Base-by-base conservation (phyloP, 2,888 invertebrate genomes). In the Amblyjoppa fuscipennis region DNA sequence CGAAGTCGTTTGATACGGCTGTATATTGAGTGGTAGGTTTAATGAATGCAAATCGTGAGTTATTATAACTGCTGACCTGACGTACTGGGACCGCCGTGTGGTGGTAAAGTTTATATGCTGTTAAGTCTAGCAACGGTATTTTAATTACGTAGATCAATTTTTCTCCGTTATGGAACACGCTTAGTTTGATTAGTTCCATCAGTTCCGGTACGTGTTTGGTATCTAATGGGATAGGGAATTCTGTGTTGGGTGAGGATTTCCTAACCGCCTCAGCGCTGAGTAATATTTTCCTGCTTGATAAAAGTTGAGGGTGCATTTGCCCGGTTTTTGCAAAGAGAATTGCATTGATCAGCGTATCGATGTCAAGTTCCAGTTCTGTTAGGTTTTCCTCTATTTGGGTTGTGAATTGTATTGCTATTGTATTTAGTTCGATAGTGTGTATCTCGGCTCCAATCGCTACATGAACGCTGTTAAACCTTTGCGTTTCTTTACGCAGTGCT, bases 1-100 rank as follows among this genome's bases (percentile, higher is more conserved):
- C 56, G 34, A 76, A 76, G 11, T 82, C 71, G 9, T 70, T 45
- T 13, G 76, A 70, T 0, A 71, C 31, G 53, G 76, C 71, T 0
- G 82, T 77, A 53, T 53, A 83, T 11, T 45, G 56, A 3, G 38
- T 3, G 0, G 71, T 3, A 6, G 82, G 77, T 77, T 66, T 83
- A 5, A 83, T 77, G 28, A 56, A 73, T 49, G 82, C 76, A 38
- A 74, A 73, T 11, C 6, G 20, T 5, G 73, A 73, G 34, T 20
- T 25, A 7, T 51, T 51, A 28, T 11, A 3, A 31, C 7, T 56
- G 51, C 41, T 53, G 13, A 13, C 3, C 16, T 77, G 68, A 3
- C 77, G 56, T 11, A 56, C 41, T 7, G 77, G 77, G 13, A 77
- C 41, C 3, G 77, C 6, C 16, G 38, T 3, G 38, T 77, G 56